Base-by-base conservation (phyloP, 2,888 invertebrate species). In the Xestia ashworthii region DNA sequence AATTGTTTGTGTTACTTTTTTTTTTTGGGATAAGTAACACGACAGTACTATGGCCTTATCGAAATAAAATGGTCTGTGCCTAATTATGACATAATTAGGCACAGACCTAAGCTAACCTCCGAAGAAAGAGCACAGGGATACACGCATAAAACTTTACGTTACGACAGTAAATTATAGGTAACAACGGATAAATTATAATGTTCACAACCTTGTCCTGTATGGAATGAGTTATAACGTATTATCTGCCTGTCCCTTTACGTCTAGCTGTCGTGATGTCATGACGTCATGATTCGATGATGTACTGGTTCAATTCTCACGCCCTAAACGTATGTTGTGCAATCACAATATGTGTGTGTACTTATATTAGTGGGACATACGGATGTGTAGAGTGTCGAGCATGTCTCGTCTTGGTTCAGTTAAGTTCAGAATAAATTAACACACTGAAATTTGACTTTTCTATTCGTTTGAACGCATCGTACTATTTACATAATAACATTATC, bases 231-330 rank as follows among this genome's bases (percentile, higher is more conserved):
- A 58, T 58, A 44, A 11, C 25, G 32, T 22, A 8, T 11, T 64
- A 41, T 48, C 5, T 76, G 68, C 14, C 48, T 48, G 44, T 48
- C 77, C 53, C 62, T 76, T 58, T n/a, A 64, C 68, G 3, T 25
- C 22, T 3, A 50, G 46, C n/a, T 44, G 66, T 78, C 79, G 53
- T 71, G 71, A 83, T 55, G 78, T 0, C 53, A 58, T 82, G 78
- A 78, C 55, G 83, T 71, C 67, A 71, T 79, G n/a, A 22, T 62
- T 50, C 64, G 48, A 85, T 76, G 85, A 85, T 85, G 81, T 75
- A 82, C 82, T 69, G 58, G 48, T 55, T 84, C 41, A 53, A 71
- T 82, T 82, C 82, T 81, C 82, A 82, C 82, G 82, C 82, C 85
- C 69, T 65, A 69, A 66, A 74, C 85, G 71, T 44, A 53, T 25